Evolutionary conservation across 2,113 vertebrate genomes (phyloP).

Genomic region (Ctenodactylus gundi): DNA sequence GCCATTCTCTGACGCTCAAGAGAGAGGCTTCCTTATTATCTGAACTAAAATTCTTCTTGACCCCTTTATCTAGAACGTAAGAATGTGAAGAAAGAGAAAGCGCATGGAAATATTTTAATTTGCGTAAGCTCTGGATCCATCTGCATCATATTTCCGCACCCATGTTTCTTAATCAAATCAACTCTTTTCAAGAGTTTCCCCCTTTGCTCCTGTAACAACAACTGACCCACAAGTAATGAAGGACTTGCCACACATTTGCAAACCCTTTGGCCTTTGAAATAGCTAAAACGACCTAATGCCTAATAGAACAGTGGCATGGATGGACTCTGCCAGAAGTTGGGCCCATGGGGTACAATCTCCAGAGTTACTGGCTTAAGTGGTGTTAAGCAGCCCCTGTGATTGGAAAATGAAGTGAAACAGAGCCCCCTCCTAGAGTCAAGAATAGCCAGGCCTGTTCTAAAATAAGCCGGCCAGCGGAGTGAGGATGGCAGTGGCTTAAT

Average conservation of each 20-base stretch:
- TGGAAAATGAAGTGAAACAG: conserved; percentile 71
- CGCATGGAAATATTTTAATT: neutral
- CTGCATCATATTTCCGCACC: neutral
- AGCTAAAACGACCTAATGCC: conserved; percentile 3
- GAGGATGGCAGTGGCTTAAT: conserved; percentile 51
- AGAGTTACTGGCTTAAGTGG: conserved; percentile 71
- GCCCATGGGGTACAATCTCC: conserved; percentile 29
- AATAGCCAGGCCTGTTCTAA: conserved; percentile 48
- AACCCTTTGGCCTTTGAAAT: conserved; percentile 26
- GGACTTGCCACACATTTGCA: neutral
- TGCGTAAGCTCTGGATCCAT: neutral
- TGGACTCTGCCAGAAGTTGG: conserved; percentile 28
- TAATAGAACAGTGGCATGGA: neutral
- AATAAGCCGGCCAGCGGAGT: conserved; percentile 61
- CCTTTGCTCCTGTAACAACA: neutral
- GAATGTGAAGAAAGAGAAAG: neutral
- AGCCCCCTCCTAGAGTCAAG: conserved; percentile 55
- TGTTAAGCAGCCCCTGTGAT: conserved; percentile 53
- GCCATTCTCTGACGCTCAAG: neutral
- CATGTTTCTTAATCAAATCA: neutral
- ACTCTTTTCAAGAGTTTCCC: neutral
- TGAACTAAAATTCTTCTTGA: neutral
- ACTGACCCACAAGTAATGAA: neutral
- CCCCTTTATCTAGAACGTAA: neutral
- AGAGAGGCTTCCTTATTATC: neutral